A percentile compares a stretch with the other conserved stretches of the same genome.
phyloP scores from a whole-genome alignment of 2,113 vertebrate genomes.

The Centropus bengalensis region DNA sequence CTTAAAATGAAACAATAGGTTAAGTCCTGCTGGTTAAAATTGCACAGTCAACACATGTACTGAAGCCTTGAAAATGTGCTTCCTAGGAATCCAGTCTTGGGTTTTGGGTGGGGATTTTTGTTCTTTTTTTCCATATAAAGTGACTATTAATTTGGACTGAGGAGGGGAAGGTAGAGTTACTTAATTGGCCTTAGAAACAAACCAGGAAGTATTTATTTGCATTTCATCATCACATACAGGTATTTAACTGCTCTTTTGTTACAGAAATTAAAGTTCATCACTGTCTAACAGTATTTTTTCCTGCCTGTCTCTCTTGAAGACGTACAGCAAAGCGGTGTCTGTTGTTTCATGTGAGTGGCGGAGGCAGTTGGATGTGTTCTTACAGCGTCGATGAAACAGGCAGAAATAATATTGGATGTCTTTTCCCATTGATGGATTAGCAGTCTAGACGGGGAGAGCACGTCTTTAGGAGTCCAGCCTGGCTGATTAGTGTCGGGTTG shows the following conservation, averaged over 20 bases:
- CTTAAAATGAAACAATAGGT: conserved; percentile 13
- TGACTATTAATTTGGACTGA: neutral
- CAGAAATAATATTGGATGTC: conserved; percentile 55
- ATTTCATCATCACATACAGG: neutral
- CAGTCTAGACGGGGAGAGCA: conserved; percentile 59
- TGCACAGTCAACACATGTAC: neutral
- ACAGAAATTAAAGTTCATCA: neutral
- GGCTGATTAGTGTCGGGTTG: conserved; percentile 51
- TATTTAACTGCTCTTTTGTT: neutral
- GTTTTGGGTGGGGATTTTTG: neutral
- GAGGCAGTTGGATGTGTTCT: conserved; percentile 34
- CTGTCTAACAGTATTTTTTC: neutral
- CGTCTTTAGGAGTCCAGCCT: conserved; percentile 21
- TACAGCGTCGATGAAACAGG: neutral
- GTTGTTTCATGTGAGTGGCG: neutral
- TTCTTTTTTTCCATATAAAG: neutral
- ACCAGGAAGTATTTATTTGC: conserved; percentile 3
- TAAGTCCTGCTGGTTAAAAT: neutral
- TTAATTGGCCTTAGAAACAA: neutral
- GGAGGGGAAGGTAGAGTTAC: neutral
- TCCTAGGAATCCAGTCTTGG: neutral
- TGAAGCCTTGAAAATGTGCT: neutral
- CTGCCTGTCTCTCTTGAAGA: neutral
- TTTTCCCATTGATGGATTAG: conserved; percentile 58
- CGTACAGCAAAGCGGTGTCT: neutral